Percentiles rank a stretch among this genome's conserved stretches.
Conservation (phyloP, 2,797 vertebrate genomes). For the Chiloscyllium punctatum region DNA sequence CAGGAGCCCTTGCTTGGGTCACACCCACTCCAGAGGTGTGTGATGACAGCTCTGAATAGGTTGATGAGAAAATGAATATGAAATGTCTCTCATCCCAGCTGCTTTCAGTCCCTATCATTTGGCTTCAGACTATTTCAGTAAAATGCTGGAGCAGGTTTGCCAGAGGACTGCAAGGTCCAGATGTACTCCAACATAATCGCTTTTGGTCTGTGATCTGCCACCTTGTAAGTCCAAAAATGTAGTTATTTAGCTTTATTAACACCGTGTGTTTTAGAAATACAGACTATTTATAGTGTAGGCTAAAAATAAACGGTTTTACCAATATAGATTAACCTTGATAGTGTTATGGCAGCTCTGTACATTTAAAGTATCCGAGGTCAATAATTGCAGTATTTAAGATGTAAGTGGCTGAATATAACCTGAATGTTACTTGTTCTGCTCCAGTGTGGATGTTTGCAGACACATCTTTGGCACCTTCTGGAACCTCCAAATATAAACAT, state of each 20-base stretch:
- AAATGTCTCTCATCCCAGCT: not conserved
- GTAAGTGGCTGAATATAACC: not conserved
- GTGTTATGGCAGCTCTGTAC: not conserved
- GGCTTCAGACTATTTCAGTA: not conserved
- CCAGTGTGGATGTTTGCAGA: not conserved
- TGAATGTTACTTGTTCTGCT: not conserved
- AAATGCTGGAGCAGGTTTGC: not conserved
- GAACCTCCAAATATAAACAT: not conserved
- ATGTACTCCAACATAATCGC: not conserved
- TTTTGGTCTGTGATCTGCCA: conserved; percentile 3
- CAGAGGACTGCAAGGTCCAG: not conserved
- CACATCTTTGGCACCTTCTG: not conserved
- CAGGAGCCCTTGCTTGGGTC: too few species aligned
- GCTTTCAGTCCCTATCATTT: not conserved
- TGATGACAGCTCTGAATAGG: too few species aligned
- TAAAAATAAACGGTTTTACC: conserved; percentile 9
- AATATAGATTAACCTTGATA: conserved; percentile 7
- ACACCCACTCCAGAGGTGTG: too few species aligned
- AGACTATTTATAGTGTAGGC: not conserved
- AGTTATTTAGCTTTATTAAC: conserved; percentile 14
- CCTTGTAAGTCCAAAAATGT: not conserved
- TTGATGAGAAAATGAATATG: not conserved
- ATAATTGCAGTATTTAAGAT: not conserved
- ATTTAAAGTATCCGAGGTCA: not conserved
- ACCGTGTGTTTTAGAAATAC: not conserved